Percentiles rank a stretch among this genome's conserved stretches.
Evolutionary conservation across 2,113 vertebrate species (phyloP).

Genomic region (Pungitius pungitius): DNA sequence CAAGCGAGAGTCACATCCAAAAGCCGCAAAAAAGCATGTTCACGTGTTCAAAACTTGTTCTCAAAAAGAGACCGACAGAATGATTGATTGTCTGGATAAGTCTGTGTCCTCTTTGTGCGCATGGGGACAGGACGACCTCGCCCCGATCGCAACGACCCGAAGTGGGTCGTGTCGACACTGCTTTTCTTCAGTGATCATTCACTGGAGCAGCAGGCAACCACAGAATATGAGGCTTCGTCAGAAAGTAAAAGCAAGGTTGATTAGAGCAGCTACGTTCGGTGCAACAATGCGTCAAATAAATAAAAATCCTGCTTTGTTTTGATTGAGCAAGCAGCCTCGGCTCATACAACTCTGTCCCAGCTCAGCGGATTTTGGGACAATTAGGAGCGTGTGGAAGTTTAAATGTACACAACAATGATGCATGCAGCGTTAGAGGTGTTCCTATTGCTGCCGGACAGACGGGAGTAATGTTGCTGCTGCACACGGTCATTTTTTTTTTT

Average conservation of each 20-base stretch:
- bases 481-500: neutral
- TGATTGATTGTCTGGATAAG: neutral
- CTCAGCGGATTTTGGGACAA: neutral
- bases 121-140: neutral
- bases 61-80: neutral
- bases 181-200: neutral
- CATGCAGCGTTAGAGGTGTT: slow-evolving; percentile 35
- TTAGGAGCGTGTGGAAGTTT: slow-evolving; percentile 5
- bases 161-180: neutral
- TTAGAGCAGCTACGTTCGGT: neutral
- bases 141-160: neutral
- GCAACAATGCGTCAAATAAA: neutral
- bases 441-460: slow-evolving; percentile 7
- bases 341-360: neutral
- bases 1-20: neutral
- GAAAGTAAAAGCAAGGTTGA: neutral
- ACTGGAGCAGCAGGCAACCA: neutral
- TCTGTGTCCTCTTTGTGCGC: neutral
- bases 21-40: neutral
- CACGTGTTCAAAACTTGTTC: neutral
- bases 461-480: neutral
- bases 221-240: neutral
- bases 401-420: slow-evolving; percentile 32
- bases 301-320: neutral
- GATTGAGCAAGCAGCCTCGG: neutral